Evolutionary conservation across 2,113 vertebrate genomes (phyloP).

Genomic region (Gopherus flavomarginatus): DNA sequence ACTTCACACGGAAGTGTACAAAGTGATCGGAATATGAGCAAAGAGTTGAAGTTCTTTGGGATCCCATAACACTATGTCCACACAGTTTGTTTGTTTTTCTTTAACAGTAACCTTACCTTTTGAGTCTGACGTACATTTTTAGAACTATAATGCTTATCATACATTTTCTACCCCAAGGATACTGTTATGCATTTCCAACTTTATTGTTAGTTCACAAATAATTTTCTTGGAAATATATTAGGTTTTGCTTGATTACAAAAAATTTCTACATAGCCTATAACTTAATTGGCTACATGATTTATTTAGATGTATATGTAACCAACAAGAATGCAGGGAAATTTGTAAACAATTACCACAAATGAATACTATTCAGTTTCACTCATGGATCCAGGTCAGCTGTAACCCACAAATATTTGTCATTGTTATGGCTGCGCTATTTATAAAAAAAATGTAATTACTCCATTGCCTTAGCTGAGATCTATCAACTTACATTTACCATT

Average conservation of each 20-base stretch:
- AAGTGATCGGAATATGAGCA: background rate
- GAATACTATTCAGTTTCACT: background rate
- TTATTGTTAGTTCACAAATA: background rate
- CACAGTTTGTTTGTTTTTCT: background rate
- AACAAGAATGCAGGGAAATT: background rate
- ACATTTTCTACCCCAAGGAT: background rate
- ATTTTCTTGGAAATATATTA: background rate
- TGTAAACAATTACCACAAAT: background rate
- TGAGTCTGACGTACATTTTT: background rate
- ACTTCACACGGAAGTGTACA: background rate
- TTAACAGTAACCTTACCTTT: background rate
- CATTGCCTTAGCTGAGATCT: background rate
- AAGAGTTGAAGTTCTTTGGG: background rate
- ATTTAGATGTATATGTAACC: background rate
- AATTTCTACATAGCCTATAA: background rate
- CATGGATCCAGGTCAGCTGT: background rate
- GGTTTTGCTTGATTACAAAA: background rate
- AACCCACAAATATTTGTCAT: background rate
- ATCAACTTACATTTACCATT: background rate
- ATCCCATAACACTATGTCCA: background rate
- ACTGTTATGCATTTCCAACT: background rate
- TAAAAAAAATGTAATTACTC: background rate
- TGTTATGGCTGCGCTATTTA: fast-evolving
- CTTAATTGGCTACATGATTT: background rate
- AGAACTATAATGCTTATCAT: background rate